Evolutionary conservation across 2,113 vertebrate genomes (phyloP), one percentile per base, ranked within the genome.

Genomic region (Arothron firmamentum): DNA sequence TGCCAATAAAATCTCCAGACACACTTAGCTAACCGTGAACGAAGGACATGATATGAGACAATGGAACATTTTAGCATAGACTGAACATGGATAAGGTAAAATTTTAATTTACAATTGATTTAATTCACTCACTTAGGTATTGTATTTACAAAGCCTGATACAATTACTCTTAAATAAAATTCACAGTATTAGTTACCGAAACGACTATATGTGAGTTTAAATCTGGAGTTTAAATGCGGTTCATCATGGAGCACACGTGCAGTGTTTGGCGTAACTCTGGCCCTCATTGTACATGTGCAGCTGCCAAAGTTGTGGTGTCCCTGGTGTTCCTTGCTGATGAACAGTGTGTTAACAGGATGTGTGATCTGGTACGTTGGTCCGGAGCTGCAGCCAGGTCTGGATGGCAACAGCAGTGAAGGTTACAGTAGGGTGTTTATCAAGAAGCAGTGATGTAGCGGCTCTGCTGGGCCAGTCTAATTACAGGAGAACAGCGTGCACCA

Each of bases 391-490:
- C 84, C 78, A 73, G 81, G 66, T 46, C 75, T 78, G 79, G 74
- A 76, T 75, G 82, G 82, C 79, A 82, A 63, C 74, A 67, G 76
- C 74, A 67, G 71, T 75, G 78, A 65, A 78, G 71, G 78, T 74
- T 87, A 74, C 82, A 86, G 84, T 82, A 78, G 76, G 80, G 66
- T 59, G 71, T 78, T 69, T 81, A 85, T 85, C 77, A 79, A 77
- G 79, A 70, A 79, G 78, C 81, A 84, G 83, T 87, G 78, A 82
- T 82, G 83, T 83, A 77, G 88, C 82, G 76, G 91, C 90, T 83
- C 81, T 87, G 91, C 88, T 91, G 89, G 91, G 85, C 93, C 91
- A 88, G 91, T 94, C 90, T 93, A 96, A 96, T 94, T 95, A 96
- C 94, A 93, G 93, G 89, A 93, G 91, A 95, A 94, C 94, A 94